Evolutionary conservation across 2,797 vertebrate species (phyloP).

Genomic region (Bradypus variegatus): DNA sequence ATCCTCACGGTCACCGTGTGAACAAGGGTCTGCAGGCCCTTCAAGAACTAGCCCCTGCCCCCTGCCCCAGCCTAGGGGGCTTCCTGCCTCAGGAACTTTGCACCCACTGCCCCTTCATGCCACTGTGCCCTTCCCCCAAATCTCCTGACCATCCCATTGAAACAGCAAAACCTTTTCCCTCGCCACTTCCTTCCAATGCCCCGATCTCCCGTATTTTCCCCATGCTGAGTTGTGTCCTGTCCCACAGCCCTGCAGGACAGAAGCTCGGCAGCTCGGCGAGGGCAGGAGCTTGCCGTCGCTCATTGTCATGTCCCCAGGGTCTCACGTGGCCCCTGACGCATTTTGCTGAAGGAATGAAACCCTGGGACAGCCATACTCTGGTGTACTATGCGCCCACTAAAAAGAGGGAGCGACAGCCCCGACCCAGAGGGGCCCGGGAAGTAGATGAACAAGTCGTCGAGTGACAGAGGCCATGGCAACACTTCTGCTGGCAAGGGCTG

Average conservation of each 20-base stretch:
- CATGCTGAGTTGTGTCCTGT: background rate
- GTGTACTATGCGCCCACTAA: background rate
- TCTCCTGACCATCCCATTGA: rapidly evolving
- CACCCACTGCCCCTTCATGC: background rate
- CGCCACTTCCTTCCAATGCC: rapidly evolving
- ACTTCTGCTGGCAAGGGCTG: no score
- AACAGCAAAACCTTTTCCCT: rapidly evolving
- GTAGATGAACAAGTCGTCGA: rapidly evolving
- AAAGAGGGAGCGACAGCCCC: background rate
- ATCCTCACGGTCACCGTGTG: no score
- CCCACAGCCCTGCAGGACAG: background rate
- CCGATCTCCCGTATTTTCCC: rapidly evolving
- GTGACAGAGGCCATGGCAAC: no score
- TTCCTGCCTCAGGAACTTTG: background rate
- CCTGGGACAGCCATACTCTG: background rate
- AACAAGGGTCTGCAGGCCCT: rapidly evolving
- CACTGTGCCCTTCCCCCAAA: rapidly evolving
- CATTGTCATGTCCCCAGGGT: background rate
- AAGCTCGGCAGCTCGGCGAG: background rate
- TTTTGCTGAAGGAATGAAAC: rapidly evolving
- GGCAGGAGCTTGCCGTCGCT: rapidly evolving
- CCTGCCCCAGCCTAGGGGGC: background rate
- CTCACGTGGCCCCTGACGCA: background rate
- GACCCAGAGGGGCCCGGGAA: background rate
- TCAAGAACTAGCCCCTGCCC: rapidly evolving